Evolutionary conservation across 2,888 invertebrate species (phyloP).

Genomic region (Cheilosia scutellata): DNA sequence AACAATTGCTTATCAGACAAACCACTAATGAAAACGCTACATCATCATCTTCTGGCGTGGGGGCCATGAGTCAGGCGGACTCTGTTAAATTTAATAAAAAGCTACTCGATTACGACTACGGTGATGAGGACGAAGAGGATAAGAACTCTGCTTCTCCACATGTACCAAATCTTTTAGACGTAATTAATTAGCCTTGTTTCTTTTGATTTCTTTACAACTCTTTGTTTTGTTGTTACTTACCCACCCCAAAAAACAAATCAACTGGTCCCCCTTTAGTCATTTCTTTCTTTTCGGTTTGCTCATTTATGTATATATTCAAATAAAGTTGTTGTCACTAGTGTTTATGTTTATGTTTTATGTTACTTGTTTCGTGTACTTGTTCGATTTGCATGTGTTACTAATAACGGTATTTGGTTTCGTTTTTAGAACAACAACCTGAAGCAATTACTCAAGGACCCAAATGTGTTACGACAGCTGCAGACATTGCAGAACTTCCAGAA

Average conservation of each 20-base stretch:
- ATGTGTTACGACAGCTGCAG: conserved; percentile 95
- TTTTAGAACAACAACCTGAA: conserved; percentile 83
- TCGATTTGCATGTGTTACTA: not conserved
- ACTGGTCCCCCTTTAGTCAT: not conserved
- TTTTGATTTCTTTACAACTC: conserved; percentile 30
- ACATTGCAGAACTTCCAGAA: conserved; percentile 87
- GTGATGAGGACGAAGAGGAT: conserved; percentile 93
- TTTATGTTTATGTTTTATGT: conserved; percentile 20
- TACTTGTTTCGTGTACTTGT: not conserved
- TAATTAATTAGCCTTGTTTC: conserved; percentile 66
- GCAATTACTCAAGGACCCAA: conserved; percentile 90
- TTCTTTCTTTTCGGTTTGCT: conserved; percentile 2
- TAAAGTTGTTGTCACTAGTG: no score
- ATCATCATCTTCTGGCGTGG: conserved; percentile 53
- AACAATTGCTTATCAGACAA: conserved; percentile 85
- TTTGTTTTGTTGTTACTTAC: conserved; percentile 21
- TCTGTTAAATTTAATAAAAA: conserved; percentile 92
- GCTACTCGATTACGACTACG: conserved; percentile 95
- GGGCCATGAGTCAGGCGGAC: conserved; percentile 77
- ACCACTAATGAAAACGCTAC: conserved; percentile 76
- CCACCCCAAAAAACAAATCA: not conserved
- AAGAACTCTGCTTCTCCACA: conserved; percentile 82
- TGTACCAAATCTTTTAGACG: conserved; percentile 77
- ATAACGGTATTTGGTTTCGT: conserved; percentile 1
- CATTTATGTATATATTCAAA: not conserved